Evolutionary conservation across 1,140 invertebrate genomes (phyloP), one percentile per base, ranked within the genome.

Genomic region (Heliconius himera): DNA sequence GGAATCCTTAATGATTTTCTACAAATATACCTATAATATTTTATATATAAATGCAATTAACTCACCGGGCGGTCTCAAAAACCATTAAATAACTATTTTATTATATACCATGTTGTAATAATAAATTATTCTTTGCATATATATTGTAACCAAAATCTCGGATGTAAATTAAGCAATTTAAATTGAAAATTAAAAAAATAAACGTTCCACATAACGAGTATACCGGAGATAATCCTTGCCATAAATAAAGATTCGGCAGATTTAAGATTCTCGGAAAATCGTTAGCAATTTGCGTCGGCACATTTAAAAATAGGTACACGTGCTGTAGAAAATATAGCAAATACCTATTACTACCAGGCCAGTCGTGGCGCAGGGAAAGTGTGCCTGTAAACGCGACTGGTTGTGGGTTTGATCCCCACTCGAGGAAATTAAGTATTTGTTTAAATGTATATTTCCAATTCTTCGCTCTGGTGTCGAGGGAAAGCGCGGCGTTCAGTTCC

Each of bases 201-300:
- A 74, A 66, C 54, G 20, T 29, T 54, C 60, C 36, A 71, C 66
- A 20, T 60, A 73, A 66, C 9, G 60, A 22, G 38, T 13, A 36
- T n/a, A 49, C 33, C 22, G 73, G 16, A 60, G 38, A 74, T 74
- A 78, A 78, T 78, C 60, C 38, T 38, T 33, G 54, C 26, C 22
- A 66, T 26, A 73, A 56, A 56, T 73, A 73, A 46, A 36, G 66
- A 76, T 66, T 66, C 26, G 60, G 18, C 8, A 33, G 70, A 54
- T 72, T 72, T 66, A 76, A 70, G 70, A 76, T 80, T 70, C 49
- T 22, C 60, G 29, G 60, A 72, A 76, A 76, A 80, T 76, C 74
- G 51, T 73, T 70, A 72, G 16, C 70, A 54, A 80, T 80, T 80
- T 75, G 74, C 54, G 73, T 54, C 74, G 79, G 49, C 49, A 51